Conservation (phyloP, 1,140 invertebrate species). For the Hermatobates lingyangjiaoensis region DNA sequence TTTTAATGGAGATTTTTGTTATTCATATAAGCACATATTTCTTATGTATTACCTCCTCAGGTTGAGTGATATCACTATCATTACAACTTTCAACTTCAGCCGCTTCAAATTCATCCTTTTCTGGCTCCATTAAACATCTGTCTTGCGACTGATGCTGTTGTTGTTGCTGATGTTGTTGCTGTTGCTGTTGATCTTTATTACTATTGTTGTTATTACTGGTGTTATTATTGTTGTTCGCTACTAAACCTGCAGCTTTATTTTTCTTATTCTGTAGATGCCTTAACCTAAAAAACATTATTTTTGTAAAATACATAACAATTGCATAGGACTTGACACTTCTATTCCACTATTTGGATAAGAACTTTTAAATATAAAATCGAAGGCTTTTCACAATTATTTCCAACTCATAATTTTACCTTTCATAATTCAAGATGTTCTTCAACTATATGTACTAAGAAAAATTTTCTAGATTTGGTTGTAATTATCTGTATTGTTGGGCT, state of each 20-base stretch:
- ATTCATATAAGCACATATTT: too few relatives aligned
- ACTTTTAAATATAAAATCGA: neutral
- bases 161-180: conserved; percentile 25
- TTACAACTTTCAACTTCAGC: conserved; percentile 54
- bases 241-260: conserved; percentile 12
- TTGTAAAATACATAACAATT: neutral
- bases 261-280: conserved; percentile 15
- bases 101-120: conserved; percentile 28
- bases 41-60: conserved; percentile 52
- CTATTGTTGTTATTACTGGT: too few relatives aligned
- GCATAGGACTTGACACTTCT: neutral
- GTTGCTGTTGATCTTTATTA: too few relatives aligned
- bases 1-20: too few relatives aligned
- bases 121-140: conserved; percentile 16
- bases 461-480: too few relatives aligned
- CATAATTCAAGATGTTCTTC: too few relatives aligned
- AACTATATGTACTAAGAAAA: too few relatives aligned
- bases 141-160: conserved; percentile 27
- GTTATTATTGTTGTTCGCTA: conserved; percentile 7
- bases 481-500: too few relatives aligned
- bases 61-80: conserved; percentile 67
- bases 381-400: too few relatives aligned
- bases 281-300: conserved; percentile 13
- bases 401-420: too few relatives aligned
- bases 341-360: neutral